Evolutionary conservation across 1,140 invertebrate genomes (phyloP).

Genomic region (Coelopa frigida): DNA sequence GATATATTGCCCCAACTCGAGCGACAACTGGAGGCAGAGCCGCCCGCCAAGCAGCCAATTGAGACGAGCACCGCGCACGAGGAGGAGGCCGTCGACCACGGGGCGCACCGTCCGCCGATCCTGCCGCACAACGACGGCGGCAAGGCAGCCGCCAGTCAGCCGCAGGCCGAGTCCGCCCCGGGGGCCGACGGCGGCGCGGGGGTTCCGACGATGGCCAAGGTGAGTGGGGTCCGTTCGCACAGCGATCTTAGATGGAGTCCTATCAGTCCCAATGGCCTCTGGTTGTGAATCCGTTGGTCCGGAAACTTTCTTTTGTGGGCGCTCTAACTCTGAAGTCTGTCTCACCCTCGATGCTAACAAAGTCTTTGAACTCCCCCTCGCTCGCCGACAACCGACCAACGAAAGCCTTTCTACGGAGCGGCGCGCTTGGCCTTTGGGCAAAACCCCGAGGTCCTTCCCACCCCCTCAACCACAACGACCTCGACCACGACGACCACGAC

Average conservation of each 20-base stretch:
- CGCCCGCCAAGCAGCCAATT: conserved; percentile 18
- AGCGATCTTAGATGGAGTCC: conserved; percentile 12
- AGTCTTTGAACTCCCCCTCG: too few species aligned
- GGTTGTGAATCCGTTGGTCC: too few species aligned
- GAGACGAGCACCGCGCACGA: too few species aligned
- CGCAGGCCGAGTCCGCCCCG: background rate
- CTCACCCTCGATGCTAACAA: too few species aligned
- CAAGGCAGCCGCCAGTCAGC: background rate
- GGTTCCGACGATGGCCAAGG: conserved; percentile 23
- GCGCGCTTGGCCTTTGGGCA: conserved; percentile 42
- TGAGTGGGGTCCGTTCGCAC: conserved; percentile 15
- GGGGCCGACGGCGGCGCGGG: background rate
- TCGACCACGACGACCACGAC: conserved; percentile 22
- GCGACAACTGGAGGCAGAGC: conserved; percentile 26
- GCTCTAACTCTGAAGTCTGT: too few species aligned
- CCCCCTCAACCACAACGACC: conserved; percentile 26
- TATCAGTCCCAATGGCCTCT: too few species aligned
- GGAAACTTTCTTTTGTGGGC: too few species aligned
- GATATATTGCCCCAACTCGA: conserved; percentile 29
- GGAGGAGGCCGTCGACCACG: conserved; percentile 23
- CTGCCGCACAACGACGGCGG: conserved; percentile 13
- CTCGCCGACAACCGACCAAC: too few species aligned
- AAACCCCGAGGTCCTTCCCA: conserved; percentile 39
- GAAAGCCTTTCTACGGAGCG: conserved; percentile 40
- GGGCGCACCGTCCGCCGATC: conserved; percentile 11